Percentiles rank a stretch among this genome's conserved stretches.
Evolutionary conservation across 2,888 invertebrate species (phyloP).

Genomic region (Acanthopleura granulata): DNA sequence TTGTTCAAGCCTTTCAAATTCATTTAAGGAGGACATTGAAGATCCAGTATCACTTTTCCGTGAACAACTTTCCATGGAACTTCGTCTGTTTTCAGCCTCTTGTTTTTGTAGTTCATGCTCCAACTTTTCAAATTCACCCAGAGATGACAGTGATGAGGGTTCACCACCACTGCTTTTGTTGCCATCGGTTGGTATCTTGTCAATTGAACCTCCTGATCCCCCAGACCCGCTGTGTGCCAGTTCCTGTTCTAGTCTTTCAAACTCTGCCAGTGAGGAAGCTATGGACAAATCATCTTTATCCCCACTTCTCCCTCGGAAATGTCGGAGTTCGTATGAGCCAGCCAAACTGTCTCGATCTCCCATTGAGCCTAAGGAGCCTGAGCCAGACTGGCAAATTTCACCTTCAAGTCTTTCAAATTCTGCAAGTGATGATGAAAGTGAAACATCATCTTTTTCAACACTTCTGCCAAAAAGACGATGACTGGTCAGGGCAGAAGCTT

Average conservation of each 20-base stretch:
- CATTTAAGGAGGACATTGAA: conserved; percentile 63
- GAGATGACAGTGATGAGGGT: conserved; percentile 72
- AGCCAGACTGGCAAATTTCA: conserved; percentile 74
- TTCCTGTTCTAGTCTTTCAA: conserved; percentile 90
- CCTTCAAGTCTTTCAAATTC: conserved; percentile 94
- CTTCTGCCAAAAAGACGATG: conserved; percentile 84
- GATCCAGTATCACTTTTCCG: conserved; percentile 56
- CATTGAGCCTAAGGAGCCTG: conserved; percentile 49
- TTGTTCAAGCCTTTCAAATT: conserved; percentile 66
- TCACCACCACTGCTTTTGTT: conserved; percentile 57
- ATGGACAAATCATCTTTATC: conserved; percentile 93
- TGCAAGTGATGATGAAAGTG: conserved; percentile 87
- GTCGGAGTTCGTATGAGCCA: conserved; percentile 56
- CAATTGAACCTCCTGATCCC: conserved; percentile 88
- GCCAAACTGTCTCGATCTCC: conserved; percentile 75
- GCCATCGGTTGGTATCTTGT: conserved; percentile 64
- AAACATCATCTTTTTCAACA: conserved; percentile 92
- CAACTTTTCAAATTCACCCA: conserved; percentile 92
- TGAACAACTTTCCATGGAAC: conserved; percentile 66
- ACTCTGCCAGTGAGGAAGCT: conserved; percentile 89
- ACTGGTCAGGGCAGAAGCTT: conserved; percentile 59
- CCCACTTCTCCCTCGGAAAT: conserved; percentile 72
- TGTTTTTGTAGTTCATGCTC: conserved; percentile 77
- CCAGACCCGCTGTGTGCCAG: conserved; percentile 70
- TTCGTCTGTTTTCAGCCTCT: conserved; percentile 48